Conservation (phyloP, 2,113 vertebrate species). For the Lophotis ruficrista region DNA sequence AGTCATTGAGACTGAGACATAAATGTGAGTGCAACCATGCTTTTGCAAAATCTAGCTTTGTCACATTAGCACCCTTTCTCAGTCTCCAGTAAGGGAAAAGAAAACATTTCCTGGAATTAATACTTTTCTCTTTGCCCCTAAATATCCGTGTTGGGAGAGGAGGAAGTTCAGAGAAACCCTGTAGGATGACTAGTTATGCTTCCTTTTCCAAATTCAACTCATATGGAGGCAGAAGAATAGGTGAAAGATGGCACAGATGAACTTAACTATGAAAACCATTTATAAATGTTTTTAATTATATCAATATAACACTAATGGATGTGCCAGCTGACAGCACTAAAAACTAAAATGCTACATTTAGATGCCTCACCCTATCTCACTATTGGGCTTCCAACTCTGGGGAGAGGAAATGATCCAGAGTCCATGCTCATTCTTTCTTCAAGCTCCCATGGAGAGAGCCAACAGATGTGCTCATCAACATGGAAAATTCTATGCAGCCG, state of each 20-base stretch:
- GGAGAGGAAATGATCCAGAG: background rate
- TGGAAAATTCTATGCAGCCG: background rate
- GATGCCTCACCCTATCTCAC: background rate
- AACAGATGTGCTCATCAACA: conserved; percentile 29
- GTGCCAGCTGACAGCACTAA: background rate
- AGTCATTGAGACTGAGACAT: background rate
- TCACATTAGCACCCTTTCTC: background rate
- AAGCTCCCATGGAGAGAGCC: conserved; percentile 9
- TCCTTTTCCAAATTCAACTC: background rate
- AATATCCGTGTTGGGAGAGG: background rate
- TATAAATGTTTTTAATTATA: background rate
- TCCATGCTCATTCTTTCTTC: background rate
- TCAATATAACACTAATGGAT: background rate
- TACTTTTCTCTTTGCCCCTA: background rate
- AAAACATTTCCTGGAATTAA: background rate
- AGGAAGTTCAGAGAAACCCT: background rate
- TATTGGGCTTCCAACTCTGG: background rate
- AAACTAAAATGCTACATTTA: background rate
- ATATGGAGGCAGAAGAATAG: background rate
- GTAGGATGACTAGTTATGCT: background rate
- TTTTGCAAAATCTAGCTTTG: background rate
- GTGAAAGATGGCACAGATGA: background rate
- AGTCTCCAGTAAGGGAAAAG: background rate
- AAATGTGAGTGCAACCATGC: background rate
- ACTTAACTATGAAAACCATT: background rate